Evolutionary conservation across 64 coral and sea anemone species (phyloP), one percentile per base, ranked within the genome.

Genomic region (Exaiptasia diaphana): DNA sequence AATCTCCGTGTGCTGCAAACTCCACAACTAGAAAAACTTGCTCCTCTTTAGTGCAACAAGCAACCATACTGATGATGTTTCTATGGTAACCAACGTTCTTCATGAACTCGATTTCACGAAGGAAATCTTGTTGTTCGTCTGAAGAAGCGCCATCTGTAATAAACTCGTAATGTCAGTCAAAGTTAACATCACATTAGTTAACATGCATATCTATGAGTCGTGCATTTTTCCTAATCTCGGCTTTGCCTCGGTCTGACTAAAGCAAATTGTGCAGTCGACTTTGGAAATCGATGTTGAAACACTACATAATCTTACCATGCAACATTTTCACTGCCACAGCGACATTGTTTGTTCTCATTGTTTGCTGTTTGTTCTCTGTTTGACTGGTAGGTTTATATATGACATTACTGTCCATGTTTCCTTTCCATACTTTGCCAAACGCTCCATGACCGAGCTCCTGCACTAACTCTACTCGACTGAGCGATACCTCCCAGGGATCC

Each of bases 91-190:
- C 90, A 18, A 93, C 77, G 12, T 53, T 75, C 79, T 93, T 93
- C 90, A 93, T 93, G n/a, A 93, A 41, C 45, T 93, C 74, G 25
- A 93, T 93, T 60, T 93, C 90, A n/a, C 75, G 61, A 17, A 87
- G 58, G 71, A 93, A 93, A 73, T 93, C 90, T 50, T 41, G 50
- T 17, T 73, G 41, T 75, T 76, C 83, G 0, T 93, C 90, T 17
- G 21, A 52, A 59, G 59, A 78, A 67, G 90, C 68, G 65, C 53
- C 61, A 78, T 52, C 53, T 92, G 11, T 4, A 25, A 17, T 65
- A 45, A 37, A 71, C 3, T 11, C 14, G 24, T 6, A 24, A 8
- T 21, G 29, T 4, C 6, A 14, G 6, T 26, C 6, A 58, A 58
- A 6, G 4, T 58, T 58, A 0, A 6, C 54, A 34, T 34, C 39